Evolutionary conservation across 2,888 invertebrate genomes (phyloP).

Genomic region (Drosophila mercatorum): DNA sequence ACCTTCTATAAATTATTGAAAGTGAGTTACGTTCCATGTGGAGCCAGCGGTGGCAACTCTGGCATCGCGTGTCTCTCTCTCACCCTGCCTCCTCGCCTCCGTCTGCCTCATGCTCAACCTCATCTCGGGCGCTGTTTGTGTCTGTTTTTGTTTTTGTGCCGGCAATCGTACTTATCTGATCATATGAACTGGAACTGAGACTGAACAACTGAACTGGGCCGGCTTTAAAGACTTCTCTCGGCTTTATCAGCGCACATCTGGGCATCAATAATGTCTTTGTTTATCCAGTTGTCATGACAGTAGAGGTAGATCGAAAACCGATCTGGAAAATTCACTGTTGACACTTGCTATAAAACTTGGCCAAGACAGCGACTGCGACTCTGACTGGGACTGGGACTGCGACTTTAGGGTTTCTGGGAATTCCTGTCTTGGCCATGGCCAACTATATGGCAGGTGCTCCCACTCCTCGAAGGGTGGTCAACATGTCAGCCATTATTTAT

Average conservation of each 20-base stretch:
- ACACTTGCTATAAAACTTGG: conserved; percentile 74
- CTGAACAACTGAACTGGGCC: conserved; percentile 36
- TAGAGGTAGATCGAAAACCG: conserved; percentile 33
- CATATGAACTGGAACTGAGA: conserved; percentile 30
- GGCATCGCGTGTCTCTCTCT: conserved; percentile 64
- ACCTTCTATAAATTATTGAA: conserved; percentile 78
- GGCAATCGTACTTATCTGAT: conserved; percentile 48
- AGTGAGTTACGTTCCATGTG: conserved; percentile 58
- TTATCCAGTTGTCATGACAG: conserved; percentile 61
- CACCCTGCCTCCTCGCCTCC: conserved; percentile 6
- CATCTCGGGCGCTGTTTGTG: neutral
- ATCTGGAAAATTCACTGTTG: conserved; percentile 72
- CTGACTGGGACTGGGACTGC: neutral
- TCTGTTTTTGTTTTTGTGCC: conserved; percentile 22
- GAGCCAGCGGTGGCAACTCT: conserved; percentile 57
- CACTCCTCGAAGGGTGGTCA: conserved; percentile 50
- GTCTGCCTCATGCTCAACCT: neutral
- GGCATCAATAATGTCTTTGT: conserved; percentile 81
- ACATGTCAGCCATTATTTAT: conserved; percentile 58
- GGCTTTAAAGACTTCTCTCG: conserved; percentile 24
- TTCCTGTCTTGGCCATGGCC: neutral
- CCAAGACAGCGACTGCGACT: conserved; percentile 13
- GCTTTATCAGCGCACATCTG: conserved; percentile 68
- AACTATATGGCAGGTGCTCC: conserved; percentile 44
- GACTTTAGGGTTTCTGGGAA: conserved; percentile 43